Evolutionary conservation across 2,888 invertebrate genomes (phyloP), one percentile per base, ranked within the genome.

Genomic region (Pardosa pseudoannulata): DNA sequence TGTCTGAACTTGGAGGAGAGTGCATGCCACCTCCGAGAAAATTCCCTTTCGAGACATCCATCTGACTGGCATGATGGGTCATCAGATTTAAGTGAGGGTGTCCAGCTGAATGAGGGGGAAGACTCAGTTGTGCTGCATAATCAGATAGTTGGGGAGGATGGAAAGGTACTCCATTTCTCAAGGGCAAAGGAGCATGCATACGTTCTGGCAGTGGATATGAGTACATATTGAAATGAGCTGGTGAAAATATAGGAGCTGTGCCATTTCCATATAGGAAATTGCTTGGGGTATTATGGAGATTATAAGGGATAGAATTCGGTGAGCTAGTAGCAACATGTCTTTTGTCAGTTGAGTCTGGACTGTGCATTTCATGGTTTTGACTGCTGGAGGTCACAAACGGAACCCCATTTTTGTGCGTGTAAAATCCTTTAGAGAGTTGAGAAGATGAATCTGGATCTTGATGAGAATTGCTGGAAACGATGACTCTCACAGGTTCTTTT

Each of bases 391-490:
- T 76, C 2, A 74, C 80, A 9, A 96, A 97, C 88, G 96, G 94
- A 90, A 96, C 96, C 79, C 96, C 96, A 91, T 97, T 97, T 91
- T 97, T 97, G 92, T 96, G 97, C 0, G 96, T 96, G 91, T 97
- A 97, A 2, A 97, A 89, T 11, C 41, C 64, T 41, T 72, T 78
- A 0, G 64, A 31, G 16, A 31, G 39, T 5, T 74, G 68, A 1
- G 75, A 62, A 16, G 70, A 78, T 23, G 82, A 81, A 23, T 79
- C 88, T 0, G 81, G 79, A 39, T 80, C 80, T 41, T 71, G 36
- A 6, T 65, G 68, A 28, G 64, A 75, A 29, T 88, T 88, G 86
- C 68, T 89, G 73, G 85, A 78, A 6, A 89, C 90, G 76, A 88
- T 90, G 85, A 89, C 89, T 72, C 88, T 87, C 0, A 89, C 89